These are phyloP conservation scores for Zosterops lateralis DNA, from an alignment of 2,113 vertebrate genomes.

Conservation along the genomic window DNA sequence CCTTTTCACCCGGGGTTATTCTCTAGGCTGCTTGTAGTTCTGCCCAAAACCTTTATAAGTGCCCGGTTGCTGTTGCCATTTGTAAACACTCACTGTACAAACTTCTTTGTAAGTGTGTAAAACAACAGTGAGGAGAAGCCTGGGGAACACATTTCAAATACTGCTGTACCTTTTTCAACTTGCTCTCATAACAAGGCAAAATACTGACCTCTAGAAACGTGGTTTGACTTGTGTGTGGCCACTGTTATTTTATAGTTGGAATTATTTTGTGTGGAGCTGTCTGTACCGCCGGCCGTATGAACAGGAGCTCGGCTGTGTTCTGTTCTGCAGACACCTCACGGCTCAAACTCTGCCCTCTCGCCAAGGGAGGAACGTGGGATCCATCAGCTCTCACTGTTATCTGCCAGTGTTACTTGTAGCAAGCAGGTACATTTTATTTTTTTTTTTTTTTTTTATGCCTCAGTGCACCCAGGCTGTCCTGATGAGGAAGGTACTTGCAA, in stretches of 20 bases:
- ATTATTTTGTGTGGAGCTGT: neutral
- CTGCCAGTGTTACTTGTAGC: neutral
- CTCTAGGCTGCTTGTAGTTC: neutral
- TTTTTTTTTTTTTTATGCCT: no score
- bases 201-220: neutral
- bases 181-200: neutral
- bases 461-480: rapidly evolving
- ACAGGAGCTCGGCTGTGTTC: neutral
- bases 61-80: neutral
- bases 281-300: rapidly evolving
- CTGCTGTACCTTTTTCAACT: neutral
- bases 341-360: neutral
- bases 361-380: rapidly evolving
- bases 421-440: neutral
- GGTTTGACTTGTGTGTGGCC: neutral
- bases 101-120: neutral
- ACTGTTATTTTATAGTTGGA: neutral
- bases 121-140: neutral
- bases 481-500: neutral
- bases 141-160: neutral
- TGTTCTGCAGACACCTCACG: neutral
- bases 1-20: neutral
- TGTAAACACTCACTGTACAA: neutral
- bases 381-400: neutral
- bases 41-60: neutral